Evolutionary conservation across 2,888 invertebrate species (phyloP).

Genomic region (Lepidochrysops patricia): DNA sequence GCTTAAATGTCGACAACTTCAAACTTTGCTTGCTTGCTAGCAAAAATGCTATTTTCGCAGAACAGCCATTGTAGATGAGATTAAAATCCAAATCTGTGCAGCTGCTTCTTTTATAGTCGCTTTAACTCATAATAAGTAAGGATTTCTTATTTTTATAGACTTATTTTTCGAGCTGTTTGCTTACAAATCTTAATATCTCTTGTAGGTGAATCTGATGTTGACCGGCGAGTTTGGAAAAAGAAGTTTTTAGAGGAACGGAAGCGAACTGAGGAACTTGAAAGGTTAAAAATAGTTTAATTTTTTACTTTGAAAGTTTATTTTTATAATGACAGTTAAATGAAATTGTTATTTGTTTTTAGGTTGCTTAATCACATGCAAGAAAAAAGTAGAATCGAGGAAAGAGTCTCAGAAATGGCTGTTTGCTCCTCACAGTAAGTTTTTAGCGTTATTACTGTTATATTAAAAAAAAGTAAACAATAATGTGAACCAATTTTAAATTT

Average conservation of each 20-base stretch:
- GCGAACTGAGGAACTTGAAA: slow-evolving; percentile 40
- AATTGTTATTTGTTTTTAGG: not conserved
- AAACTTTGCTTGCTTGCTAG: no score
- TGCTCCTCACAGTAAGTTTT: slow-evolving; percentile 4
- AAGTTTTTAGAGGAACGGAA: slow-evolving; percentile 55
- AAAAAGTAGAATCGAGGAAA: not conserved
- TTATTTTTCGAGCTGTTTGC: no score
- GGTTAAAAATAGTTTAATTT: slow-evolving; percentile 31
- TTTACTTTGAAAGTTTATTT: not conserved
- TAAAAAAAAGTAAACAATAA: no score
- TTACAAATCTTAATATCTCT: no score
- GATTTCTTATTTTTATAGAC: no score
- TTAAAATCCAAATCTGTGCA: no score
- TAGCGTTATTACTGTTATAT: no score
- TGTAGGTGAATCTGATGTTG: slow-evolving; percentile 45
- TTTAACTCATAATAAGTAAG: no score
- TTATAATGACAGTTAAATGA: not conserved
- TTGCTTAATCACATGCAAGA: not conserved
- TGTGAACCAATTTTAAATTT: not conserved
- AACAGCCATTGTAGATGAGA: no score
- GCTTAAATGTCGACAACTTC: no score
- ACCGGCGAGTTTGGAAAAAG: slow-evolving; percentile 47
- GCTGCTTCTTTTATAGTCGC: no score
- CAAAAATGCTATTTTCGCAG: no score
- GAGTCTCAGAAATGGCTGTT: not conserved